Percentiles rank a stretch among this genome's conserved stretches.
Evolutionary conservation across 2,113 vertebrate genomes (phyloP).

Genomic region (Myotis lucifugus): DNA sequence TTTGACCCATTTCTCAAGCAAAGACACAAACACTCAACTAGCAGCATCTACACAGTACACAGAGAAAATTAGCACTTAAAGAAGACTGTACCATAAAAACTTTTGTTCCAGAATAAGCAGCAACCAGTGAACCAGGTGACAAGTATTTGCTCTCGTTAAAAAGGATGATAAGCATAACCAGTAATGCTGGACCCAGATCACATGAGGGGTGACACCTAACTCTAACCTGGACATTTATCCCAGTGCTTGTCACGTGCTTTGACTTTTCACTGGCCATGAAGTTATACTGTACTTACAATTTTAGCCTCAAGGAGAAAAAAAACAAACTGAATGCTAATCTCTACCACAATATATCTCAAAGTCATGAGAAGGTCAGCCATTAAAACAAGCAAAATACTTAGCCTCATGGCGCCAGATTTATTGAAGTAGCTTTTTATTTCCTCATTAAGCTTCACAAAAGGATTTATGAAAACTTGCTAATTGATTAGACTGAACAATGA

Average conservation of each 20-base stretch:
- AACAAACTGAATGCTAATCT: slow-evolving; percentile 32
- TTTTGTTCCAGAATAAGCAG: slow-evolving; percentile 1
- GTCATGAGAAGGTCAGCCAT: not conserved
- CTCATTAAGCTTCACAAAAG: slow-evolving; percentile 30
- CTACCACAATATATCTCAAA: not conserved
- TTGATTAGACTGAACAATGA: not conserved
- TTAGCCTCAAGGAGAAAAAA: not conserved
- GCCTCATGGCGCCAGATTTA: not conserved
- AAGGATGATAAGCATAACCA: not conserved
- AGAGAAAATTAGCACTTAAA: not conserved
- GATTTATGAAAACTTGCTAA: slow-evolving; percentile 43
- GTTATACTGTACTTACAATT: not conserved
- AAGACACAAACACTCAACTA: not conserved
- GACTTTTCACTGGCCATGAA: not conserved
- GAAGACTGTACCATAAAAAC: not conserved
- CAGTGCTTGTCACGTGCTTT: not conserved
- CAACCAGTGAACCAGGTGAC: not conserved
- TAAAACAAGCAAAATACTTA: slow-evolving; percentile 34
- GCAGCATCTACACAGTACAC: not conserved
- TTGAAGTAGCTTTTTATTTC: not conserved
- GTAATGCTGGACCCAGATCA: not conserved
- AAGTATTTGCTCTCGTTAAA: slow-evolving; percentile 41
- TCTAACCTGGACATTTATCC: not conserved
- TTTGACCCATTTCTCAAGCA: not conserved
- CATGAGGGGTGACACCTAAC: not conserved